These are phyloP conservation scores for Hippocampus guttulatus DNA, from an alignment of 2,113 vertebrate species.

Conservation along the genomic window DNA sequence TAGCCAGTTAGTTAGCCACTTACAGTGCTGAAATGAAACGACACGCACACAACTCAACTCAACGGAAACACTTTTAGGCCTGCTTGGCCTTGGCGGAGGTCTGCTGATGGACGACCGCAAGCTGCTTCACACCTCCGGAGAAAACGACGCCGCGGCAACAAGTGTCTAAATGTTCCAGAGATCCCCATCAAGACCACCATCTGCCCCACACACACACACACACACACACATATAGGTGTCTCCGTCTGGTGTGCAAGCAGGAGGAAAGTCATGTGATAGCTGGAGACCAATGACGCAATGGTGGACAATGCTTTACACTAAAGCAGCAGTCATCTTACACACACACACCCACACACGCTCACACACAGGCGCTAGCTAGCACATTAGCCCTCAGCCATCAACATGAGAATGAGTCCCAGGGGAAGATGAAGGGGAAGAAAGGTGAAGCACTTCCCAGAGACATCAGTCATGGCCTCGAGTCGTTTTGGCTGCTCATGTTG, in stretches of 20 bases:
- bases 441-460: constrained; percentile 59
- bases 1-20: background rate
- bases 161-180: constrained; percentile 69
- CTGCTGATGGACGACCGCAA: constrained; percentile 57
- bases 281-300: constrained; percentile 58
- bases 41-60: background rate
- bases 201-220: constrained; percentile 32
- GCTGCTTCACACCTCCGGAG: constrained; percentile 67
- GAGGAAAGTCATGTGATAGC: constrained; percentile 43
- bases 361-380: constrained; percentile 11
- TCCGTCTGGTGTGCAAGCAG: constrained; percentile 35
- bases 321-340: constrained; percentile 44
- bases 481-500: background rate
- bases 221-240: constrained; percentile 24
- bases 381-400: constrained; percentile 39
- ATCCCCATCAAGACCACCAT: constrained; percentile 62
- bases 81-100: background rate
- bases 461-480: constrained; percentile 37
- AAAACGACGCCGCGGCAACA: constrained; percentile 49
- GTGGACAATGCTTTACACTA: constrained; percentile 45
- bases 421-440: constrained; percentile 43
- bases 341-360: constrained; percentile 9
- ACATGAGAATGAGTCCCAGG: constrained; percentile 51
- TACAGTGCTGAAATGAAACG: no score
- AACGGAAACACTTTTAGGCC: background rate